phyloP scores from a whole-genome alignment of 2,797 vertebrate species.

The Platalea minor region DNA sequence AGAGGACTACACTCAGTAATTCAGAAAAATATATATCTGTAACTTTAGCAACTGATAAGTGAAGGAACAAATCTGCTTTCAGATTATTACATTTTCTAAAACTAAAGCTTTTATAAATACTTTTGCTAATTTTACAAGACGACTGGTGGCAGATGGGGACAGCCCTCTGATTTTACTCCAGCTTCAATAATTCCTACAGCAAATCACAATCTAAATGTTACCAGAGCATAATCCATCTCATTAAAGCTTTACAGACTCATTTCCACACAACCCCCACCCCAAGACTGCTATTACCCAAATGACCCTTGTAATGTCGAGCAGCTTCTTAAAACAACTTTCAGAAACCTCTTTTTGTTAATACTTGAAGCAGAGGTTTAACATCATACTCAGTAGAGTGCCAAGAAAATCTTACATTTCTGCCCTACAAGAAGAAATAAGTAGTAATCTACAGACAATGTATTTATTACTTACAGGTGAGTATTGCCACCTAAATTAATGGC shows the following conservation, averaged over 20 bases:
- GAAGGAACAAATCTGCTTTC: neutral
- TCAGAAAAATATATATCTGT: neutral
- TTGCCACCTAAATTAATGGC: neutral
- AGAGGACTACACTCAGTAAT: neutral
- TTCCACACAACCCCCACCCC: neutral
- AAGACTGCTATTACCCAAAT: neutral
- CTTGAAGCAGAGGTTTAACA: neutral
- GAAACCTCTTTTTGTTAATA: neutral
- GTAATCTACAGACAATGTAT: neutral
- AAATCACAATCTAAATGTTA: conserved; percentile 10
- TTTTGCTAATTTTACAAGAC: neutral
- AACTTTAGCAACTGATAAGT: neutral
- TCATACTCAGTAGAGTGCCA: neutral
- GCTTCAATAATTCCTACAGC: neutral
- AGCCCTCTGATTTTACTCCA: neutral
- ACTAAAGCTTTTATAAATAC: neutral
- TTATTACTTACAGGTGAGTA: neutral
- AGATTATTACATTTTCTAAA: neutral
- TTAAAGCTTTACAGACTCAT: neutral
- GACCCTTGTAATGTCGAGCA: neutral
- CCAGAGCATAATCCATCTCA: neutral
- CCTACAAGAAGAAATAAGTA: neutral
- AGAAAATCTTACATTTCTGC: neutral
- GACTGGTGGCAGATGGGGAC: neutral
- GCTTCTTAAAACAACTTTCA: conserved; percentile 6